phyloP scores from a whole-genome alignment of 2,113 vertebrate genomes.

The Alces alces region DNA sequence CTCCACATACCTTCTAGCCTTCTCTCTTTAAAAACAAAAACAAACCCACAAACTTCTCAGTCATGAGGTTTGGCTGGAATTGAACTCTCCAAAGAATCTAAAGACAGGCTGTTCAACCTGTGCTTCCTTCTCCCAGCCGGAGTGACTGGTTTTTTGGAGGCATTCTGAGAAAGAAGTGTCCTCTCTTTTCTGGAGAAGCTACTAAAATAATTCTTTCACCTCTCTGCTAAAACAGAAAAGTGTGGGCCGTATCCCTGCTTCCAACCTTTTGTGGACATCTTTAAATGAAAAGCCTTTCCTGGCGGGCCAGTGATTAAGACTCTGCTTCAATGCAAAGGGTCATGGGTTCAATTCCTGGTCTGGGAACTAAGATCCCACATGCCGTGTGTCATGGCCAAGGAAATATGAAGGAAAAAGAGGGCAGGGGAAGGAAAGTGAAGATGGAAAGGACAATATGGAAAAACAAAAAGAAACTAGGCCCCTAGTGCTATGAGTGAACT shows the following conservation, averaged over 20 bases:
- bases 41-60: not conserved
- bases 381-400: not conserved
- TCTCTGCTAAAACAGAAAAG: not conserved
- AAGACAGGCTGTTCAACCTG: not conserved
- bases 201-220: not conserved
- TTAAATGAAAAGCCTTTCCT: not conserved
- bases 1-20: not conserved
- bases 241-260: not conserved
- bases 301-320: not conserved
- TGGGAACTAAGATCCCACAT: not conserved
- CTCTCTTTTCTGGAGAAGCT: not conserved
- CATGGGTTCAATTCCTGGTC: not conserved
- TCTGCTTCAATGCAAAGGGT: not conserved
- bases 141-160: not conserved
- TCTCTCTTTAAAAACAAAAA: not conserved
- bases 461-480: not conserved
- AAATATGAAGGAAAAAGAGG: not conserved
- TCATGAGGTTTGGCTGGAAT: not conserved
- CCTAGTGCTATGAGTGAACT: not conserved
- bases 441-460: not conserved
- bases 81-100: not conserved
- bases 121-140: not conserved
- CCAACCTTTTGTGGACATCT: not conserved
- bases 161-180: not conserved
- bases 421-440: rapidly evolving